Base-by-base conservation (phyloP, 2,888 invertebrate species). In the Agrochola litura region DNA sequence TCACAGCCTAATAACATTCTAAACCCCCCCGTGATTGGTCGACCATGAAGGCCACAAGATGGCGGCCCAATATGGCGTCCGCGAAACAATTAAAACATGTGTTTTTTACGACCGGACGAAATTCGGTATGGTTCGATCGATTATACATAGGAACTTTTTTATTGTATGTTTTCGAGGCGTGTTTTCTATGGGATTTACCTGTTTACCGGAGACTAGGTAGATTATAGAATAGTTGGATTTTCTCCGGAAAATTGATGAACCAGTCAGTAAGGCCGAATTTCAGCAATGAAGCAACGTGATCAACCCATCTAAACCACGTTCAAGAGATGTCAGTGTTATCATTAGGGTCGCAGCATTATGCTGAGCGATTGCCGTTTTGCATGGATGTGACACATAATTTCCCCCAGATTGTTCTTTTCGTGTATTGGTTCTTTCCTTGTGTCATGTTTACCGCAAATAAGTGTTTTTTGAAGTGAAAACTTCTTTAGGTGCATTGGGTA, bases 31-130 rank as follows among this genome's bases (percentile, higher is more conserved):
- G 65, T 52, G 85, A 82, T 83, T 83, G 83, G 82, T 85, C 25
- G n/a, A 67, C 16, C 85, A 8, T 82, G 85, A 83, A 83, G 83
- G 85, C 37, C 9, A 60, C 85, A 85, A 85, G n/a, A 82, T 82
- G 82, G 85, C 83, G 5, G n/a, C 16, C 14, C 49, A 80, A 80
- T 37, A 70, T 77, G 80, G 69, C 78, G 61, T 37, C 60, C 43
- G 75, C 68, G 58, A 72, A 81, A 84, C 85, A 83, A 83, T 85
- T 83, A 82, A 82, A 81, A 82, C 81, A 84, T 75, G 81, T 82
- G 82, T 71, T 81, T 84, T 82, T 58, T 54, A 19, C 49, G 16
- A 71, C 84, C 82, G 82, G 82, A 82, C 71, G 49, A 49, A 81
- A 84, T 82, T 82, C 16, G 66, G 60, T 75, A 84, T n/a, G 82